phyloP scores from a whole-genome alignment of 2,797 vertebrate species.

The Tragelaphus oryx region DNA sequence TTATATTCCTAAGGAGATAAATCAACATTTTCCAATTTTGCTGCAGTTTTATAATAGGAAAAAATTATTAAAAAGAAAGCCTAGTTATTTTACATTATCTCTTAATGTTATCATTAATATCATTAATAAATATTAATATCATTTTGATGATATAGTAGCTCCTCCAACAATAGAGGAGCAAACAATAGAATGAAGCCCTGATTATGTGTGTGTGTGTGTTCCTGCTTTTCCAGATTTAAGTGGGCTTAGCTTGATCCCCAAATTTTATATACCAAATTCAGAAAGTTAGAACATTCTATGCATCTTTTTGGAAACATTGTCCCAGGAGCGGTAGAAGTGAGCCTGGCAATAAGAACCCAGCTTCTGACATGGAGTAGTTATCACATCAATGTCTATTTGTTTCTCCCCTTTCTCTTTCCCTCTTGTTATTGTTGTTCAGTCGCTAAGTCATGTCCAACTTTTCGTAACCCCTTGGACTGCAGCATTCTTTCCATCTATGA shows the following conservation, averaged over 20 bases:
- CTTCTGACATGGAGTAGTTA: neutral
- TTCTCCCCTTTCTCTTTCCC: neutral
- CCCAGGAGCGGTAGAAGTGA: neutral
- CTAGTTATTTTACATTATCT: neutral
- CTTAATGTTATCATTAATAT: neutral
- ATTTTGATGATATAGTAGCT: neutral
- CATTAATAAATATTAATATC: neutral
- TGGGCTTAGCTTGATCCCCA: neutral
- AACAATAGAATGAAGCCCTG: neutral
- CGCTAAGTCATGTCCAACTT: neutral
- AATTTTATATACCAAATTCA: neutral
- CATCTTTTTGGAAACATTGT: neutral
- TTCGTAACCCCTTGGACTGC: neutral
- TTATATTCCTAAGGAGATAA: neutral
- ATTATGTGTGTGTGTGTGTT: neutral
- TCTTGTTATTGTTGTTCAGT: neutral
- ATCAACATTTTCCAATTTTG: neutral
- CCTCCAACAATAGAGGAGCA: neutral
- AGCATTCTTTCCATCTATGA: neutral
- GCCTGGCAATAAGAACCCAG: neutral
- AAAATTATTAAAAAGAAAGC: neutral
- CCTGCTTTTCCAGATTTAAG: neutral
- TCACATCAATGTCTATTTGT: neutral
- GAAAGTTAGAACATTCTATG: neutral
- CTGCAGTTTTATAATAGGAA: neutral